A percentile compares a stretch with the other conserved stretches of the same genome.
phyloP scores from a whole-genome alignment of 2,888 invertebrate genomes.

The Dryobota labecula region DNA sequence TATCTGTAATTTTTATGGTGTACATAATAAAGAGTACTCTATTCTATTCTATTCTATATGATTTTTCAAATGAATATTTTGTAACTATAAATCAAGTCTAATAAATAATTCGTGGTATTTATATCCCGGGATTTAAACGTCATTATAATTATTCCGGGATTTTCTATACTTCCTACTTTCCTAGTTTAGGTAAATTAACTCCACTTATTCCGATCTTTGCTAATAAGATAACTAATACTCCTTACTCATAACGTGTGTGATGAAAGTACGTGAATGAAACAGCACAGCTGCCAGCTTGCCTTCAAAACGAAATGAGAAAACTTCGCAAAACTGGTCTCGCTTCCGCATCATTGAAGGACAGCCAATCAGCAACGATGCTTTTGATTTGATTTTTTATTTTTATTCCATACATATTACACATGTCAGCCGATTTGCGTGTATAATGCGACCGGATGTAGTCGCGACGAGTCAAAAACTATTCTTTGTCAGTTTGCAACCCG shows the following conservation, averaged over 20 bases:
- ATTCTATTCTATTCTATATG: too few species aligned
- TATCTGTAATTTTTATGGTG: too few species aligned
- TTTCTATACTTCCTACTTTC: too few species aligned
- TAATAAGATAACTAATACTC: slow-evolving; percentile 10
- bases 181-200: too few species aligned
- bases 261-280: too few species aligned
- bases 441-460: slow-evolving; percentile 56
- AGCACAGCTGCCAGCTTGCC: slow-evolving; percentile 27
- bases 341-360: slow-evolving; percentile 63
- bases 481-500: slow-evolving; percentile 51
- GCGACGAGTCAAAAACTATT: slow-evolving; percentile 60
- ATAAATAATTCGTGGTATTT: too few species aligned
- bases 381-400: slow-evolving; percentile 42
- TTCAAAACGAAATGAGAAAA: slow-evolving; percentile 51
- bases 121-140: too few species aligned
- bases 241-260: slow-evolving; percentile 5
- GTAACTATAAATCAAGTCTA: too few species aligned
- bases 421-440: slow-evolving; percentile 53
- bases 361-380: slow-evolving; percentile 42
- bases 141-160: too few species aligned
- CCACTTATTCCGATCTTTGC: too few species aligned
- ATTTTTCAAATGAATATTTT: too few species aligned
- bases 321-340: slow-evolving; percentile 57
- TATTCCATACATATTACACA: slow-evolving; percentile 28
- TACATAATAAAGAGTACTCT: too few species aligned